Conservation (phyloP, 2,797 vertebrate genomes). For the Alosa sapidissima region DNA sequence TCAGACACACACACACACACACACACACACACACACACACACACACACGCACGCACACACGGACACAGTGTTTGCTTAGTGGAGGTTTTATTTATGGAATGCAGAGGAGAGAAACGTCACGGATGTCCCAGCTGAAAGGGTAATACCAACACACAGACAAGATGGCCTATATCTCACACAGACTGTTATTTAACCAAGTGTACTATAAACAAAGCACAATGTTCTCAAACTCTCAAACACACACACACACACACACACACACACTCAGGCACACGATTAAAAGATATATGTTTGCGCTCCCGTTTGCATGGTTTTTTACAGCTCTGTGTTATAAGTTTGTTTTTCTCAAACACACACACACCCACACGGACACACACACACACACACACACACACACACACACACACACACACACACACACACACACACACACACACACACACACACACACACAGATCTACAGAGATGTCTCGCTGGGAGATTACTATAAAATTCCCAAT, state of each 20-base stretch:
- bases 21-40: background rate
- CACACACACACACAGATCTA: too few relatives aligned
- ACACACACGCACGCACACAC: slow-evolving; percentile 8
- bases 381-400: background rate
- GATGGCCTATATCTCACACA: background rate
- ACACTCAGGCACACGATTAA: background rate
- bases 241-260: background rate
- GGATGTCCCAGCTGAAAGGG: background rate
- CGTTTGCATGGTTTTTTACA: background rate
- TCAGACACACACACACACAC: background rate
- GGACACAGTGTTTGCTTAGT: background rate
- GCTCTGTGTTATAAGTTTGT: background rate
- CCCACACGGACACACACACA: background rate
- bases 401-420: too few relatives aligned
- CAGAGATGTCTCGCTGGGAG: background rate
- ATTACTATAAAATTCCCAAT: background rate
- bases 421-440: too few relatives aligned
- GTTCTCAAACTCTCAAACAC: slow-evolving; percentile 25
- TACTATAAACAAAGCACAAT: slow-evolving; percentile 21
- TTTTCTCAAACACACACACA: background rate
- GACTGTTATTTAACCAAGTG: background rate
- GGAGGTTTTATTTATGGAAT: background rate
- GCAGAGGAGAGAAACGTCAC: background rate
- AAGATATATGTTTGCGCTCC: background rate
- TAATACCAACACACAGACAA: background rate